These are phyloP conservation scores for Urophycis tenuis DNA, from an alignment of 2,797 vertebrate species.

Conservation along the genomic window DNA sequence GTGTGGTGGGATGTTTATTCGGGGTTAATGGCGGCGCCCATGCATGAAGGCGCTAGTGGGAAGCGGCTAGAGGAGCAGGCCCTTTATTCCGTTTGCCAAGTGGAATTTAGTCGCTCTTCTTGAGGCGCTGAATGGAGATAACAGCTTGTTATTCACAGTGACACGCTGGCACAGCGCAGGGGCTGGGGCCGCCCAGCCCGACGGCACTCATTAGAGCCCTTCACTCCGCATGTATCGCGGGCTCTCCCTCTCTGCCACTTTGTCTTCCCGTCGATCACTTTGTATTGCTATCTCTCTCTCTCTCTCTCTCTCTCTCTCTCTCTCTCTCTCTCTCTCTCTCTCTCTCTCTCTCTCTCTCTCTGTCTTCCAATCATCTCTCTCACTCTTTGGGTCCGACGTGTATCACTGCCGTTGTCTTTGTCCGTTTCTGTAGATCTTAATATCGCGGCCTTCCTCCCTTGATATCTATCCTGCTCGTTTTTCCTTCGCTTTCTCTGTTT, in stretches of 20 bases:
- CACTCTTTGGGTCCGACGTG: neutral
- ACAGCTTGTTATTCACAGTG: constrained; percentile 56
- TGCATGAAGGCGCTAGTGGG: constrained; percentile 56
- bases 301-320: too few relatives aligned
- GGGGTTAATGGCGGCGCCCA: constrained; percentile 46
- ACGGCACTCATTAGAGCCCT: constrained; percentile 40
- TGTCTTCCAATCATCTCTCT: neutral
- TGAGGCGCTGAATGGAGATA: constrained; percentile 58
- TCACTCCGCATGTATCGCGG: neutral
- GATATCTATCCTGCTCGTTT: neutral
- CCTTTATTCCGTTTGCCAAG: constrained; percentile 56
- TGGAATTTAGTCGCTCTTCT: constrained; percentile 53
- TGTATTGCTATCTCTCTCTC: neutral
- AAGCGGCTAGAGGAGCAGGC: constrained; percentile 43
- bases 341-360: neutral
- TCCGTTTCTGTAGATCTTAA: neutral
- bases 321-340: neutral
- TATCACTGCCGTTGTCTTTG: neutral
- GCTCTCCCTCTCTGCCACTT: neutral
- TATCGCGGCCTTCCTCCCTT: neutral
- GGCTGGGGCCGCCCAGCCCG: constrained; percentile 30
- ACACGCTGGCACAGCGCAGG: constrained; percentile 20
- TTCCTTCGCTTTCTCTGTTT: neutral
- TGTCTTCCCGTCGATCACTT: neutral
- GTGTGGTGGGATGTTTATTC: constrained; percentile 27